Base-by-base conservation (phyloP, 2,888 invertebrate genomes). In the Lutraria lutraria region DNA sequence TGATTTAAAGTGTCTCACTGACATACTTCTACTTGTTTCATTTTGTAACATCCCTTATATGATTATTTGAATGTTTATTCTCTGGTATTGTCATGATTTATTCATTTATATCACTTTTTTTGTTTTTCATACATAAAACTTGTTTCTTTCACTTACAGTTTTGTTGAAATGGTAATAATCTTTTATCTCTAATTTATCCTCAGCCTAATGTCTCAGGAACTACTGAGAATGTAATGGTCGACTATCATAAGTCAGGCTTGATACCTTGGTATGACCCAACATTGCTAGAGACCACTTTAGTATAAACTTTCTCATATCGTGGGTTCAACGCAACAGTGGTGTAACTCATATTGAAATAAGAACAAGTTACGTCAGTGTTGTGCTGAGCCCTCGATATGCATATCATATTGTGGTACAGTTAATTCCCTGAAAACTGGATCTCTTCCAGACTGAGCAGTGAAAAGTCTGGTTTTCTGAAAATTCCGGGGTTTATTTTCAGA, bases 141-240 rank as follows among this genome's bases (percentile, higher is more conserved):
- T 68, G 8, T 60, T n/a, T 8, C 25, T 68, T 68, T 68, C 63
- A 68, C 25, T 68, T 68, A 25, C 63, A 68, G 63, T 68, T 68
- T n/a, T 68, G 63, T 68, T 68, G 63, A 68, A 25, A 25, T 68
- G 63, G 63, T 68, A 68, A 68, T 68, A 43, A 43, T 8, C 43
- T 60, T 60, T 68, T 6, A 68, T 68, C 25, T 68, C 25, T 68
- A n/a, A 68, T 68, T 68, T 25, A 68, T n/a, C 63, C n/a, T 68
- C 13, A 68, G 63, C 25, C 1, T 68, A n/a, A n/a, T n/a, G n/a
- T 25, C 63, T 68, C 63, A 68, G 63, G 12, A 68, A 68, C 1
- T 68, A 25, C 63, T 25, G 25, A 68, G 12, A 6, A 25, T 25
- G 25, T 68, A 25, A n/a, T n/a, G 3, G 60, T 60, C 2, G 8